phyloP scores from a whole-genome alignment of 1,140 invertebrate genomes.

The Platyscapa corneri region DNA sequence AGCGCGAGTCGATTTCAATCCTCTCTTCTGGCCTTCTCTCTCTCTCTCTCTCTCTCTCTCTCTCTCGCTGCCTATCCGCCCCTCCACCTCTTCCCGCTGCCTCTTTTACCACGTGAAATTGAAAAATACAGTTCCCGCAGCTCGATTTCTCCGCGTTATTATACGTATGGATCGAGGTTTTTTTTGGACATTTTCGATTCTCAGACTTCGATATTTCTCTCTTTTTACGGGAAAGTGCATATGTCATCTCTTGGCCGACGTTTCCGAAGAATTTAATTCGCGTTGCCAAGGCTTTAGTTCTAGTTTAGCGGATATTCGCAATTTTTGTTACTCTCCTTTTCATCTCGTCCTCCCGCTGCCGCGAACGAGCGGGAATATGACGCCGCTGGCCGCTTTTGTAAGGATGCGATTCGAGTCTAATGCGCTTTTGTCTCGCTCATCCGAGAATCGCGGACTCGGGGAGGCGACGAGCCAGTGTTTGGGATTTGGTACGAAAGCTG shows the following conservation, averaged over 20 bases:
- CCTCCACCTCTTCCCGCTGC: background rate
- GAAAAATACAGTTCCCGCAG: conserved; percentile 46
- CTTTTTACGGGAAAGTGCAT: conserved; percentile 19
- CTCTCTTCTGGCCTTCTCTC: conserved; percentile 29
- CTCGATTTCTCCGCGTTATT: conserved; percentile 21
- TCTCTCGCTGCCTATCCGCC: background rate
- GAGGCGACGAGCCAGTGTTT: no score
- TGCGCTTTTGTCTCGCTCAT: background rate
- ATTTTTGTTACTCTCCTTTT: background rate
- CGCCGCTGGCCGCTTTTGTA: background rate
- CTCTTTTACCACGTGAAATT: conserved; percentile 39
- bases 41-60: background rate
- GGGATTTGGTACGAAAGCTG: no score
- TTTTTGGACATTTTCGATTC: conserved; percentile 30
- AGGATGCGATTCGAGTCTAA: background rate
- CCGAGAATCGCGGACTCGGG: background rate
- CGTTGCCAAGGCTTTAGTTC: background rate
- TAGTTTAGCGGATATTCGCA: background rate
- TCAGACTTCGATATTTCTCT: conserved; percentile 3
- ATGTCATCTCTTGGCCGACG: background rate
- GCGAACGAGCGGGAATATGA: background rate
- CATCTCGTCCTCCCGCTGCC: no score
- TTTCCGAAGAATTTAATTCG: conserved; percentile 14
- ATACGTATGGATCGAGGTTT: conserved; percentile 20
- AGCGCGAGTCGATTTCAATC: conserved; percentile 46